Evolutionary conservation across 2,888 invertebrate genomes (phyloP).

Genomic region (Temnothorax ravouxi): DNA sequence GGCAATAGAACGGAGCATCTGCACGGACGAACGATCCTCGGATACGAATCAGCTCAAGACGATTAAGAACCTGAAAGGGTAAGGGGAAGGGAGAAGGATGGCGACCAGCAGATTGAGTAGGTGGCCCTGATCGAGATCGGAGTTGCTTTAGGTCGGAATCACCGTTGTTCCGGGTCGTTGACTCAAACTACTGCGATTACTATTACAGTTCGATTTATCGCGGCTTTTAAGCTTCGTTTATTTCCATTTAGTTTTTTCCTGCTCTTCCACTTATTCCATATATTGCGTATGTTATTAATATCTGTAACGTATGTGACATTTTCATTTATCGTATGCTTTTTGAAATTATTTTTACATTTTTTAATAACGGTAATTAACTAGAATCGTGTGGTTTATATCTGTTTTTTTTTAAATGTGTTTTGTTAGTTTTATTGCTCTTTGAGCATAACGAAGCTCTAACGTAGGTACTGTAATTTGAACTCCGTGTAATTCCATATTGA

Average conservation of each 20-base stretch:
- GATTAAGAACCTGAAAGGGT: conserved; percentile 67
- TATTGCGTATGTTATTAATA: conserved; percentile 3
- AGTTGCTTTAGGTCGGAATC: conserved; percentile 59
- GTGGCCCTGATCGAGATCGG: conserved; percentile 55
- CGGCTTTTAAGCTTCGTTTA: not conserved
- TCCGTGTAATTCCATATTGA: conserved; percentile 28
- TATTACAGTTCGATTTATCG: conserved; percentile 15
- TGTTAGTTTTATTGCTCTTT: not conserved
- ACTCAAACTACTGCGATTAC: conserved; percentile 26
- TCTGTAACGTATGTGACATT: not conserved
- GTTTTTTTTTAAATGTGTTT: not conserved
- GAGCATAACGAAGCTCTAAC: not conserved
- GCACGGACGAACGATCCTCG: conserved; percentile 64
- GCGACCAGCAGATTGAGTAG: conserved; percentile 41
- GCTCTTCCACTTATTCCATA: not conserved
- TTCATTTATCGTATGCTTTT: not conserved
- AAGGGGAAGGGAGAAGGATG: conserved; percentile 8
- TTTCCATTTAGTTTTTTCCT: conserved; percentile 2
- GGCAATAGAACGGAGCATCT: conserved; percentile 66
- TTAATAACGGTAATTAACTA: not conserved
- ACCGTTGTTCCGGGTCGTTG: conserved; percentile 36
- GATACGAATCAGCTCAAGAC: conserved; percentile 68
- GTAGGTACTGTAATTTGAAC: not conserved
- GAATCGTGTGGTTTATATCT: not conserved
- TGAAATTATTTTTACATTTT: not conserved